Evolutionary conservation across 2,888 invertebrate species (phyloP).

Genomic region (Proisotoma minuta): DNA sequence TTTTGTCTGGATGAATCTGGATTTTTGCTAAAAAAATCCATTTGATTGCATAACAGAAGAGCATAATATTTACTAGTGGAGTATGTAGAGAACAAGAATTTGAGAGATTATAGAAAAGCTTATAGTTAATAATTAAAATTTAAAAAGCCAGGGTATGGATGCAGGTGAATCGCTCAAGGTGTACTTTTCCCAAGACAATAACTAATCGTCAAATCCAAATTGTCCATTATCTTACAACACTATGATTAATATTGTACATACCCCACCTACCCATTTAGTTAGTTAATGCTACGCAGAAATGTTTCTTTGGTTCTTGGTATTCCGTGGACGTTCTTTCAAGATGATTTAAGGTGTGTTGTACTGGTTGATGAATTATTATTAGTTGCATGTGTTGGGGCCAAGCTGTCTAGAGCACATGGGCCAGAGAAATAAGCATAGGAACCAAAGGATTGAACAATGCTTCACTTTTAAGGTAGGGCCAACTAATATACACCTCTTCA

Average conservation of each 20-base stretch:
- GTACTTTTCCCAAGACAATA: conserved; percentile 5
- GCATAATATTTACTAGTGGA: too few relatives aligned
- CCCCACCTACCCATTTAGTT: background rate
- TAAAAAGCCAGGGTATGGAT: background rate
- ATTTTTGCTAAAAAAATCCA: too few relatives aligned
- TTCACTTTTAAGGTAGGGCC: conserved; percentile 3
- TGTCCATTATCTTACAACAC: too few relatives aligned
- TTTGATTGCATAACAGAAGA: too few relatives aligned
- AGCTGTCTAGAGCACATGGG: conserved; percentile 30
- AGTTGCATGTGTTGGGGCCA: conserved; percentile 34
- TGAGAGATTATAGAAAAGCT: too few relatives aligned
- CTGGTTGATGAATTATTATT: background rate
- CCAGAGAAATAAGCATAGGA: conserved; percentile 6
- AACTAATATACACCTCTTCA: background rate
- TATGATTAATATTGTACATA: background rate
- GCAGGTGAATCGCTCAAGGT: conserved; percentile 17
- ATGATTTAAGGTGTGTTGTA: background rate
- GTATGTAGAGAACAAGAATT: too few relatives aligned
- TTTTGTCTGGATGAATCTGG: too few relatives aligned
- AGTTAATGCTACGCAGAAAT: conserved; percentile 1
- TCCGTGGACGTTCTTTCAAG: background rate
- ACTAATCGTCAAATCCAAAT: conserved; percentile 4
- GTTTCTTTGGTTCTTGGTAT: background rate
- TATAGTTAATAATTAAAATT: background rate
- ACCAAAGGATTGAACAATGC: conserved; percentile 6